A percentile compares a stretch with the other conserved stretches of the same genome.
Conservation (phyloP, 2,113 vertebrate species). For the Pangasianodon gigas region DNA sequence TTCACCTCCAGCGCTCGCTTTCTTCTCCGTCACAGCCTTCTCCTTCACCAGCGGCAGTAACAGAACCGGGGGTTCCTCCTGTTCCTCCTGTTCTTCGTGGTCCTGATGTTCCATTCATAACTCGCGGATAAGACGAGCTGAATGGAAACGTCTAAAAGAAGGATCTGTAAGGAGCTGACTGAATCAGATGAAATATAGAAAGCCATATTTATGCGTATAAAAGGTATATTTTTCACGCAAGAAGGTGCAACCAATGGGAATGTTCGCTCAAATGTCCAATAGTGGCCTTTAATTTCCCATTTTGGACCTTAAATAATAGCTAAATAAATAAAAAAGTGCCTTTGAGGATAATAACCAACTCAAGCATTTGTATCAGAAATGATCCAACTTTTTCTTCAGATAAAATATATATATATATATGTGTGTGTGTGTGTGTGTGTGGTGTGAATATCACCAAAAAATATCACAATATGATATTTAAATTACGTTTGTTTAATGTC, state of each 20-base stretch:
- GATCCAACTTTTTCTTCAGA: neutral
- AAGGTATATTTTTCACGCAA: neutral
- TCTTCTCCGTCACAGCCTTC: neutral
- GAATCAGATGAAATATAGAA: neutral
- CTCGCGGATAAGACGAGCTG: neutral
- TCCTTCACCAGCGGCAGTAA: neutral
- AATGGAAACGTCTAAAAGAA: neutral
- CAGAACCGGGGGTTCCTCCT: neutral
- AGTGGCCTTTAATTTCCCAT: neutral
- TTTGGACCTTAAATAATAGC: neutral
- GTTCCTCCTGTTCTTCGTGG: neutral
- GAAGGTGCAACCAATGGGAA: neutral
- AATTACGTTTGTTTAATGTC: neutral
- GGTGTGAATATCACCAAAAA: too few species aligned
- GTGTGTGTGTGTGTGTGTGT: too few species aligned
- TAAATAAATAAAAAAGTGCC: neutral
- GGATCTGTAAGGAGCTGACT: neutral
- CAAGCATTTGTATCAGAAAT: neutral
- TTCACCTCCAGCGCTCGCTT: conserved; percentile 22
- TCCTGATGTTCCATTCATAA: conserved; percentile 17
- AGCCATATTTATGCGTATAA: neutral
- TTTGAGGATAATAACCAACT: neutral
- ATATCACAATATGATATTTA: neutral
- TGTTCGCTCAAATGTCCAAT: neutral
- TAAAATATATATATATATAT: too few species aligned